Base-by-base conservation (phyloP, 2,888 invertebrate genomes). In the Patella caerulea region DNA sequence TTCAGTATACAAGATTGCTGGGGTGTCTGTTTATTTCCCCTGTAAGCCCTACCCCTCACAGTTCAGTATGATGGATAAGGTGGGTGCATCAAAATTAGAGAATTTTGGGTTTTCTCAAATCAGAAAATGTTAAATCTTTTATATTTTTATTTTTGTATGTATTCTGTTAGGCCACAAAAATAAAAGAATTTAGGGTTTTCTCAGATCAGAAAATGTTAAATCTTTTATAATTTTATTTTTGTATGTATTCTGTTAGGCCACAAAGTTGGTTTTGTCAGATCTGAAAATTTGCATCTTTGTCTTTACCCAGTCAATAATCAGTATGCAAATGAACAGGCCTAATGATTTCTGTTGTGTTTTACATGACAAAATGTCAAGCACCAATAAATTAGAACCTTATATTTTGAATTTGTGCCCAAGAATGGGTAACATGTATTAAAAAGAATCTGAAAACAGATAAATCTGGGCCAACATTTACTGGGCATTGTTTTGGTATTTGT, bases 31-130 rank as follows among this genome's bases (percentile, higher is more conserved):
- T 0, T 91, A 93, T 70, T 93, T 96, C 86, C 96, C 96, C 0
- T 93, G 94, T 3, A 94, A 94, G 79, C 95, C 96, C 0, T 96
- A 96, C 89, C 94, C 94, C 0, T 94, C 95, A 82, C 96, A 96
- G 89, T 92, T 94, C 73, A 94, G 94, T n/a, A 94, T 96, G 87
- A 95, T 96, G 94, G 93, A 89, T 71, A 90, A 89, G 85, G 92
- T 93, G 74, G 81, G 88, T 71, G 74, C 19, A 9, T 9, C n/a
- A 69, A 52, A 9, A 65, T n/a, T 0, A n/a, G 4, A 11, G 4
- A 65, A 29, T n/a, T 9, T 71, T 29, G 24, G 12, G 15, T 1
- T 19, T 71, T 71, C 34, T 71, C 11, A 1, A 12, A 14, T 14
- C 1, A 19, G 65, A 19, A 19, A 65, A n/a, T 19, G 65, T 65